Evolutionary conservation across 2,797 vertebrate species (phyloP), one percentile per base, ranked within the genome.

Genomic region (Leptatherina wallacei): DNA sequence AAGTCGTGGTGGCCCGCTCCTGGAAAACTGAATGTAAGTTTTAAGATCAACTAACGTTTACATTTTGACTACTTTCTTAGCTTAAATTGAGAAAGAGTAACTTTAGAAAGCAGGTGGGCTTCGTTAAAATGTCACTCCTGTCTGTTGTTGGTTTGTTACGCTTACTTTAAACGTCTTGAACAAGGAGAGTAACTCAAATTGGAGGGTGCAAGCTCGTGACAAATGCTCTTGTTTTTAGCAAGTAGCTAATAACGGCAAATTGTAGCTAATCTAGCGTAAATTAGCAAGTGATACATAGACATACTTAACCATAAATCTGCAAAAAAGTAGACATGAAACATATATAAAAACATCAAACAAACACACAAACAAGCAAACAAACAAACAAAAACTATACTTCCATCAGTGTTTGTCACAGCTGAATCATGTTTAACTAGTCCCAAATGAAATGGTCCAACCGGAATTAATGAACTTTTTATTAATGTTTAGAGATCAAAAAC

Each of bases 221-320:
- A 66, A 77, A 71, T 64, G 27, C 56, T 56, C 33, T 87, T 92
- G 90, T 93, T 92, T 92, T 89, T 86, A 89, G 76, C 85, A 75
- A 66, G 42, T 40, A 66, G 52, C 73, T 62, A 78, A 75, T 81
- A 81, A 65, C 75, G 1, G 60, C 13, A 56, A 44, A 63, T 65
- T 29, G 64, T 61, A 76, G 76, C 72, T 72, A 24, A 44, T 30
- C 11, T 72, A 44, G 69, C 47, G 0, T 18, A 18, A 47, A 40
- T 62, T 38, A 32, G 27, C 9, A 14, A 66, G 38, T 57, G 42
- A 18, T 32, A 32, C 56, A 44, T 16, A 24, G 20, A 20, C 13
- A n/a, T 8, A 20, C 6, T 18, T 30, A 67, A 55, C 12, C 11
- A 5, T 22, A 24, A 6, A 10, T 3, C n/a, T 3, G 4, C 6